These are phyloP conservation scores for Paedocypris sp. DNA, from an alignment of 2,113 vertebrate genomes.

Conservation along the genomic window DNA sequence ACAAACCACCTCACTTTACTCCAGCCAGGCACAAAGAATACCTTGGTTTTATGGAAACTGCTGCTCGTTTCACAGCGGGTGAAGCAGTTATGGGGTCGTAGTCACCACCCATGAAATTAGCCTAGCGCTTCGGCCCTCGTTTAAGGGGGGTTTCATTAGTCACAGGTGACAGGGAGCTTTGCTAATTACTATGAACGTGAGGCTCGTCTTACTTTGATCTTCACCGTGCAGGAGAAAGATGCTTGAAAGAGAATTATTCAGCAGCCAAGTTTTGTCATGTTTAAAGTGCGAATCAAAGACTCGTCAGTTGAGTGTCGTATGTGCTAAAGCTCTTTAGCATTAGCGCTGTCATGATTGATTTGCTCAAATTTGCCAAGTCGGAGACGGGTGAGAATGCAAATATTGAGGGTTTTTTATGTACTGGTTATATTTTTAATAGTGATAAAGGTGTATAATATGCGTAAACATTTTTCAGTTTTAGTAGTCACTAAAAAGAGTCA, in stretches of 20 bases:
- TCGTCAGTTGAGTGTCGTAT: background rate
- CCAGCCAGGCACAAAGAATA: conserved; percentile 22
- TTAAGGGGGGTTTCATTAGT: conserved; percentile 24
- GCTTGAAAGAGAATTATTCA: conserved; percentile 26
- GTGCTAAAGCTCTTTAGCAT: background rate
- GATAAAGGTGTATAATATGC: too few relatives aligned
- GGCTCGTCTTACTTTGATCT: conserved; percentile 27
- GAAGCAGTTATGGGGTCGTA: conserved; percentile 17
- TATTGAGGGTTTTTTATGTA: too few relatives aligned
- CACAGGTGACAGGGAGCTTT: conserved; percentile 19
- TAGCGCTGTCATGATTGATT: background rate
- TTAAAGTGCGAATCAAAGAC: conserved; percentile 33
- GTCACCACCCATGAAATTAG: conserved; percentile 18
- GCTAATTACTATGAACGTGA: conserved; percentile 29
- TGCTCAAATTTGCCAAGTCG: too few relatives aligned
- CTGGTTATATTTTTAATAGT: too few relatives aligned
- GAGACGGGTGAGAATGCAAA: too few relatives aligned
- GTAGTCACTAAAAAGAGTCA: too few relatives aligned
- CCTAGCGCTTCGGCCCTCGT: background rate
- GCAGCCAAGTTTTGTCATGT: conserved; percentile 15
- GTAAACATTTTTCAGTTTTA: too few relatives aligned
- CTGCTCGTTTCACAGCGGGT: conserved; percentile 23
- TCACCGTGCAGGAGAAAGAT: background rate
- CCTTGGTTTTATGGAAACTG: conserved; percentile 28
- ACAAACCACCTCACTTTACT: conserved; percentile 2